A percentile compares a stretch with the other conserved stretches of the same genome.
Conservation (phyloP, 1,140 invertebrate species). For the Parasteatoda tepidariorum region DNA sequence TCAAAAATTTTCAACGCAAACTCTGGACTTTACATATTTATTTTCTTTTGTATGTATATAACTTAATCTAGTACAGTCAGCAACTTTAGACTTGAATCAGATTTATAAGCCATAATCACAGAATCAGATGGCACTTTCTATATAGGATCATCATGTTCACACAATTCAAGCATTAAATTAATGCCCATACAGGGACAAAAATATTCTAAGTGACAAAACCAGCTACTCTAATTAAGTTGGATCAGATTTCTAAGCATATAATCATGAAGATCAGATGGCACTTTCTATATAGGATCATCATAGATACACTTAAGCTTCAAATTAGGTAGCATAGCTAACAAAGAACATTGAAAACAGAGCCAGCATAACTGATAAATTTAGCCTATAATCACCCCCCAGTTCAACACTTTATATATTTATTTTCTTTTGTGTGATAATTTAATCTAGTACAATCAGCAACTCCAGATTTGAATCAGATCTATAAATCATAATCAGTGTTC, state of each 20-base stretch:
- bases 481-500: not conserved
- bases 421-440: no score
- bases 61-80: not conserved
- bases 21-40: no score
- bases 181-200: not conserved
- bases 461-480: conserved; percentile 17
- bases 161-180: not conserved
- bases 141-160: no score
- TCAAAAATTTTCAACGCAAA: no score
- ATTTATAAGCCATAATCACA: conserved; percentile 1
- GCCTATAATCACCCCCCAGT: no score
- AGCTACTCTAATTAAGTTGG: not conserved
- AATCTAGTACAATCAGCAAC: not conserved
- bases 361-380: no score
- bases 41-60: no score
- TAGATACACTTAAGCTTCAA: conserved; percentile 23
- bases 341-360: no score
- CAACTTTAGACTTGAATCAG: conserved; percentile 20
- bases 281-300: conserved; percentile 68
- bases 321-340: no score
- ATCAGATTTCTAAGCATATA: not conserved
- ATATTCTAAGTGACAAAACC: not conserved
- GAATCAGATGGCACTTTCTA: conserved; percentile 5
- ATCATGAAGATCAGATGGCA: conserved; percentile 65
- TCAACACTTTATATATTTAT: no score